phyloP scores from a whole-genome alignment of 2,888 invertebrate species.

The Pristionchus mayeri region DNA sequence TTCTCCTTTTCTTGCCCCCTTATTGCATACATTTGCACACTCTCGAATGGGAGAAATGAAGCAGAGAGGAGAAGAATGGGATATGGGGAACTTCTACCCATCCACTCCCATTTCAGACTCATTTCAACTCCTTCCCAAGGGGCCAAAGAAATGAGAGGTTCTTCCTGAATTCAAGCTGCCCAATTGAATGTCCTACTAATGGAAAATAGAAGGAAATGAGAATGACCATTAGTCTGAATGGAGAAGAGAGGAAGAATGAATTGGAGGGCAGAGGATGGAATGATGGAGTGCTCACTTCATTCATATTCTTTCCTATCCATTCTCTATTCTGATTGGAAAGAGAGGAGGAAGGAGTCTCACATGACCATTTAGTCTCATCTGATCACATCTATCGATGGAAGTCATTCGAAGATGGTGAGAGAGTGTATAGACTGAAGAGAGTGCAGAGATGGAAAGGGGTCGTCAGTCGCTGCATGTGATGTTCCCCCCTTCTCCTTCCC shows the following conservation, averaged over 20 bases:
- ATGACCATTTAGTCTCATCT: constrained; percentile 5
- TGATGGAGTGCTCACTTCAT: too few relatives aligned
- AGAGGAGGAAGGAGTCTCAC: not conserved
- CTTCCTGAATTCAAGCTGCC: constrained; percentile 1
- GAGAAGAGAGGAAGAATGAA: not conserved
- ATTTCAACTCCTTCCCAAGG: not conserved
- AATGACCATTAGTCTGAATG: not conserved
- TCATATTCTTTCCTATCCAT: too few relatives aligned
- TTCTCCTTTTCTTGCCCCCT: not conserved
- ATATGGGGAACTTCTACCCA: not conserved
- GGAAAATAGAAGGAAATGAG: not conserved
- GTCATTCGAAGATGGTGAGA: constrained; percentile 22
- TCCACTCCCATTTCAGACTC: constrained; percentile 12
- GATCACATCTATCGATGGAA: not conserved
- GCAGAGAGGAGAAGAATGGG: constrained; percentile 3
- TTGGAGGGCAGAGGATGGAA: too few relatives aligned
- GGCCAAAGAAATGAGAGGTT: not conserved
- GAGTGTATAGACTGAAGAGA: not conserved
- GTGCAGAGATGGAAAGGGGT: not conserved
- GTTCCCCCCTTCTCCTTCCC: not conserved
- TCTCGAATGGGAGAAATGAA: constrained; percentile 22
- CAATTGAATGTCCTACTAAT: constrained; percentile 23
- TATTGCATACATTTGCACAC: not conserved
- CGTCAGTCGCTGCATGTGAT: not conserved
- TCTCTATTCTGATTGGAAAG: too few relatives aligned